Evolutionary conservation across 2,797 vertebrate species (phyloP).

Genomic region (Margarornis squamiger): DNA sequence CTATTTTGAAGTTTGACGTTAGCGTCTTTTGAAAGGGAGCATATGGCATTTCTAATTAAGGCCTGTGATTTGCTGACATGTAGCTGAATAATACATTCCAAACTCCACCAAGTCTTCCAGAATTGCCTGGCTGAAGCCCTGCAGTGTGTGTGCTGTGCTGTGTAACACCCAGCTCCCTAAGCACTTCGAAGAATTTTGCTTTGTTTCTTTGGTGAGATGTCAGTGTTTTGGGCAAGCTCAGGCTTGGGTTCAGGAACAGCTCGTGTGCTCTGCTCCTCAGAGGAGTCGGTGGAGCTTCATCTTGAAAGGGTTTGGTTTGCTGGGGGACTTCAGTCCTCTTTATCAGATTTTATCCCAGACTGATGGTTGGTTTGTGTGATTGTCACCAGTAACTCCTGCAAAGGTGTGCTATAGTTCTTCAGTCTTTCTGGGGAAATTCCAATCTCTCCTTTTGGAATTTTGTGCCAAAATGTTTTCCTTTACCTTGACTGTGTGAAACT

Average conservation of each 20-base stretch:
- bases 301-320: not conserved
- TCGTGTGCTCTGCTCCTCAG: not conserved
- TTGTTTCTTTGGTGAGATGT: not conserved
- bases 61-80: conserved; percentile 37
- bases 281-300: not conserved
- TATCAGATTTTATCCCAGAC: not conserved
- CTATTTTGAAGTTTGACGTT: conserved; percentile 39
- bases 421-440: not conserved
- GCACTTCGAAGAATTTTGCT: not conserved
- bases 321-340: not conserved
- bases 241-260: not conserved
- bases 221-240: not conserved
- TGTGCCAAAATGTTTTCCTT: not conserved
- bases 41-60: conserved; percentile 58
- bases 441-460: not conserved
- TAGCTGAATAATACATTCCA: conserved; percentile 41
- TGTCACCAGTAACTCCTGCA: not conserved
- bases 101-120: conserved; percentile 8
- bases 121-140: not conserved
- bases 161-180: not conserved
- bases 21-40: not conserved
- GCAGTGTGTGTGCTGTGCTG: not conserved
- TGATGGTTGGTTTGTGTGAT: not conserved
- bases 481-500: not conserved
- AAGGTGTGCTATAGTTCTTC: not conserved